Conservation (phyloP, 1,140 invertebrate genomes). For the Bombyx mandarina region DNA sequence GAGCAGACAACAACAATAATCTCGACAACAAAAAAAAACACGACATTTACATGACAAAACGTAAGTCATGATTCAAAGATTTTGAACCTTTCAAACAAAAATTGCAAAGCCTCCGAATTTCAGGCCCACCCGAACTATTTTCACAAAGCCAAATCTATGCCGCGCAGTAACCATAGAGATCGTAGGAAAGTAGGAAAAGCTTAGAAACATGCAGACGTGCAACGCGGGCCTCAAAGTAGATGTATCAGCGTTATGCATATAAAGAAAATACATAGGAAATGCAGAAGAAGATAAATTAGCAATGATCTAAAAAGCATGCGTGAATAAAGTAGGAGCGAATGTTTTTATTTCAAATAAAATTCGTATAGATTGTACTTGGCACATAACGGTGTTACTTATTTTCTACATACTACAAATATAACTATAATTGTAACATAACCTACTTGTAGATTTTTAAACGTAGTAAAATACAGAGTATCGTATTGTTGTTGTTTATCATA, state of each 20-base stretch:
- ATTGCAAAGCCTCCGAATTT: constrained; percentile 51
- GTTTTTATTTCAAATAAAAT: not conserved
- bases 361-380: too few species aligned
- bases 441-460: too few species aligned
- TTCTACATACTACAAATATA: too few species aligned
- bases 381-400: too few species aligned
- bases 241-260: too few species aligned
- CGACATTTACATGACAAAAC: constrained; percentile 58
- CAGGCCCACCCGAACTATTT: constrained; percentile 50
- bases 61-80: constrained; percentile 15
- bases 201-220: constrained; percentile 61
- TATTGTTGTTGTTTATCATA: too few species aligned
- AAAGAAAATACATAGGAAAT: too few species aligned
- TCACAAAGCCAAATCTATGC: constrained; percentile 65
- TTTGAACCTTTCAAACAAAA: constrained; percentile 20
- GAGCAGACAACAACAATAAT: constrained; percentile 51
- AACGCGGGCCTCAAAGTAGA: constrained; percentile 14
- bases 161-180: constrained; percentile 71
- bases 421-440: too few species aligned
- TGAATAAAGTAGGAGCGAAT: constrained; percentile 65
- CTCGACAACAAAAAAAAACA: constrained; percentile 31
- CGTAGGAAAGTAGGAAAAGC: constrained; percentile 62
- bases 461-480: not conserved
- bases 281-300: constrained; percentile 38
- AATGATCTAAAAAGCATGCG: constrained; percentile 47